Base-by-base conservation (phyloP, 2,113 vertebrate genomes). In the Vicugna pacos region DNA sequence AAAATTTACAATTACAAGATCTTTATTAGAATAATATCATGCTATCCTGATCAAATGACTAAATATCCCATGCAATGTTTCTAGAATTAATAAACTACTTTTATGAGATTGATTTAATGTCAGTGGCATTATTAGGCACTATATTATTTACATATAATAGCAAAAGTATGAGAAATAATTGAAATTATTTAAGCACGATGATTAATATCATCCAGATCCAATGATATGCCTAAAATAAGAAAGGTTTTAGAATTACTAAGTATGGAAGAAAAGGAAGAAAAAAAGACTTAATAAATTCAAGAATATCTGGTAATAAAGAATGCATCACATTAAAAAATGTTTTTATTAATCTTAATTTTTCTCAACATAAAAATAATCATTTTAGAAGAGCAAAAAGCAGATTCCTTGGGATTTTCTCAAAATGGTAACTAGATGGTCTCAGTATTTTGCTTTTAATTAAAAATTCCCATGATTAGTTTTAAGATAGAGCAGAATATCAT, bases 401-500 rank as follows among this genome's bases (percentile, higher is more conserved):
- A 73, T 62, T 69, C 6, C n/a, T 8, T 35, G 64, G 58, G 20
- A 82, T 72, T 94, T 81, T 86, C 60, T 82, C 16, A 80, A 32
- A 9, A 50, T 30, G 7, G 5, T 54, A 89, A 42, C 24, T 80
- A 80, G 4, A 3, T 72, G 9, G 6, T 93, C 92, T 90, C 16
- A 54, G 7, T 80, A 75, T 75, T 93, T 50, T 79, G 6, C 22
- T 84, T 90, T 10, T 20, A 46, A 9, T 62, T 28, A 50, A 89
- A 83, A 82, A n/a, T 48, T 50, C 16, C 20, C 28, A 20, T 69
- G 67, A 69, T 93, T 81, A 92, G 24, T 82, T 94, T 75, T 85
- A 17, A 82, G 6, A 24, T 52, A 76, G 35, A 86, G 73, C 5
- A 72, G 1, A 81, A 32, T 67, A 1, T 4, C 19, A 79, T 28